phyloP scores from a whole-genome alignment of 2,888 invertebrate genomes.

The Ypsolopha scabrella region DNA sequence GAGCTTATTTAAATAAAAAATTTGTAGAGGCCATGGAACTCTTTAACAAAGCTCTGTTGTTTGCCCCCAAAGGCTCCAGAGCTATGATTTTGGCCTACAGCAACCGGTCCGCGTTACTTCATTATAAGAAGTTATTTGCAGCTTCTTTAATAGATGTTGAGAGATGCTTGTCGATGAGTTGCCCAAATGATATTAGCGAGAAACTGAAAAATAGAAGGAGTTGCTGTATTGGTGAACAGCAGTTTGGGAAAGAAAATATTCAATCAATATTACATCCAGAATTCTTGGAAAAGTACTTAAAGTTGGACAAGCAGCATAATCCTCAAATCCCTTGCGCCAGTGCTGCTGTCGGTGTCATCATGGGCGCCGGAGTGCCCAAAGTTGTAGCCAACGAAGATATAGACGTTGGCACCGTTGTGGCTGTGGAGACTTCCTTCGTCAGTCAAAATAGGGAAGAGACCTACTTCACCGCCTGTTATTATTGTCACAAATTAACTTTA shows the following conservation, averaged over 20 bases:
- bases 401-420: no score
- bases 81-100: no score
- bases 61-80: conserved; percentile 18
- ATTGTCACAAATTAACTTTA: conserved; percentile 6
- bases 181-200: conserved; percentile 15
- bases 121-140: no score
- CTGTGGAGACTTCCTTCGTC: conserved; percentile 6
- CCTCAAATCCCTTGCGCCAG: no score
- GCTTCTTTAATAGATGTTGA: conserved; percentile 21
- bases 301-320: conserved; percentile 2
- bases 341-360: no score
- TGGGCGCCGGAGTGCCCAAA: no score
- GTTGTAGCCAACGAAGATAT: no score
- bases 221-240: conserved; percentile 5
- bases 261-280: not conserved
- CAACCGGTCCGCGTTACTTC: no score
- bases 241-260: not conserved
- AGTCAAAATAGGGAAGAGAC: not conserved
- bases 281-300: conserved; percentile 9
- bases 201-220: conserved; percentile 16
- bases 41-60: conserved; percentile 21
- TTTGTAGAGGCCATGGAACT: conserved; percentile 10
- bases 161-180: conserved; percentile 16
- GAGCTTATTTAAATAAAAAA: conserved; percentile 8
- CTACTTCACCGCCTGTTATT: conserved; percentile 4